Percentiles rank a stretch among this genome's conserved stretches.
phyloP scores from a whole-genome alignment of 1,140 invertebrate genomes.

The Drosophila arawakana region DNA sequence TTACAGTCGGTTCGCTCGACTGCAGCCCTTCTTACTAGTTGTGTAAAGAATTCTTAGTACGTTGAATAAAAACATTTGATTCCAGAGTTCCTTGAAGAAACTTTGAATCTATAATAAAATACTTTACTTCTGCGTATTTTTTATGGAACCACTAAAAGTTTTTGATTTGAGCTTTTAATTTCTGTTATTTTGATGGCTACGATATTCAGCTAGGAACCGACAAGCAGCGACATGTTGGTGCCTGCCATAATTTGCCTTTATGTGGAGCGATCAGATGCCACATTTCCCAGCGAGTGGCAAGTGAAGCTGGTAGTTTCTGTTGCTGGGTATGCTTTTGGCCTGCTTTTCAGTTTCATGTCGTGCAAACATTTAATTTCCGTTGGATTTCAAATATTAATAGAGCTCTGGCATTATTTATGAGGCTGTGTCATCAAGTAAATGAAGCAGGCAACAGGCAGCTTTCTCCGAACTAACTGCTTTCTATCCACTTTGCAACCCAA shows the following conservation, averaged over 20 bases:
- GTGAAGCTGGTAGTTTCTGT: not conserved
- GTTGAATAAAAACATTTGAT: too few species aligned
- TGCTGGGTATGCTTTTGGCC: not conserved
- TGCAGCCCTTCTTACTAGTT: too few species aligned
- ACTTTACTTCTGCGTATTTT: too few species aligned
- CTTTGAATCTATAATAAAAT: too few species aligned
- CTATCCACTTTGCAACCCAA: not conserved
- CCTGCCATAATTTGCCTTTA: not conserved
- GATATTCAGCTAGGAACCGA: too few species aligned
- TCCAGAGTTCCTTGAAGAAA: too few species aligned
- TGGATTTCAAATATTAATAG: slow-evolving; percentile 78
- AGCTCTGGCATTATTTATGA: slow-evolving; percentile 74
- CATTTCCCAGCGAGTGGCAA: not conserved
- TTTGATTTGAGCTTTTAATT: too few species aligned
- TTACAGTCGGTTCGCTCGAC: too few species aligned
- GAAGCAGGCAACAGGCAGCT: slow-evolving; percentile 57
- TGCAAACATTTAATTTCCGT: slow-evolving; percentile 76
- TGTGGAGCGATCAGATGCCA: not conserved
- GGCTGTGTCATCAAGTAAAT: slow-evolving; percentile 79
- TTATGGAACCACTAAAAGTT: too few species aligned
- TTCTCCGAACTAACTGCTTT: slow-evolving; percentile 1
- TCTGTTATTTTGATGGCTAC: too few species aligned
- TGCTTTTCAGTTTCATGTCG: not conserved
- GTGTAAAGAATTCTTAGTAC: too few species aligned
- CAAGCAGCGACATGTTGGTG: too few species aligned